phyloP scores from a whole-genome alignment of 2,113 vertebrate genomes.

The Paraplagusia blochii region DNA sequence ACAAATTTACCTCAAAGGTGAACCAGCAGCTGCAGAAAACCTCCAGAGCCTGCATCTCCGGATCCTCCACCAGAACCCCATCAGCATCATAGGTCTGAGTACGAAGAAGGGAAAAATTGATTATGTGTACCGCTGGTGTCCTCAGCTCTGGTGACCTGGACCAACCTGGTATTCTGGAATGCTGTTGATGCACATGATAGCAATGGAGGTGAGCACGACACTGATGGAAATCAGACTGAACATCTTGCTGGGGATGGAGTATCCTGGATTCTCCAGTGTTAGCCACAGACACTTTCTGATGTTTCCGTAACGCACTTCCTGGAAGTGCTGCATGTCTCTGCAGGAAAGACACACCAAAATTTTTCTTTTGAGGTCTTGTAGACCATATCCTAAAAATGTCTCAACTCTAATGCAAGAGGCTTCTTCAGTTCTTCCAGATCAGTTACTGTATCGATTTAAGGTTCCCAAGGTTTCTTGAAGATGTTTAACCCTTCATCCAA shows the following conservation, averaged over 20 bases:
- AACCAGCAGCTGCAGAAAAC: slow-evolving; percentile 97
- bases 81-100: slow-evolving; percentile 76
- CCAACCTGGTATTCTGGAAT: slow-evolving; percentile 87
- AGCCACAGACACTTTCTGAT: slow-evolving; percentile 90
- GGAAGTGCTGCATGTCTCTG: slow-evolving; percentile 86
- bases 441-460: too few relatives aligned
- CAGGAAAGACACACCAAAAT: too few relatives aligned
- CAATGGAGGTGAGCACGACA: slow-evolving; percentile 90
- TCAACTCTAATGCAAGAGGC: too few relatives aligned
- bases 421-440: too few relatives aligned
- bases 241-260: slow-evolving; percentile 94
- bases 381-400: too few relatives aligned
- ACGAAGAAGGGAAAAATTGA: not conserved
- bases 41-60: slow-evolving; percentile 83
- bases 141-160: not conserved
- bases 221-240: slow-evolving; percentile 94
- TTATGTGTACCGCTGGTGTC: not conserved
- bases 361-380: too few relatives aligned
- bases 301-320: slow-evolving; percentile 82
- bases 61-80: slow-evolving; percentile 77
- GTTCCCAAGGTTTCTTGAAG: too few relatives aligned
- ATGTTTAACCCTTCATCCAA: too few relatives aligned
- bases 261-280: slow-evolving; percentile 96
- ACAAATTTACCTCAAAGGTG: slow-evolving; percentile 81
- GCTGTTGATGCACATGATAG: slow-evolving; percentile 95